phyloP scores from a whole-genome alignment of 2,888 invertebrate species.

The Girardia tigrina region DNA sequence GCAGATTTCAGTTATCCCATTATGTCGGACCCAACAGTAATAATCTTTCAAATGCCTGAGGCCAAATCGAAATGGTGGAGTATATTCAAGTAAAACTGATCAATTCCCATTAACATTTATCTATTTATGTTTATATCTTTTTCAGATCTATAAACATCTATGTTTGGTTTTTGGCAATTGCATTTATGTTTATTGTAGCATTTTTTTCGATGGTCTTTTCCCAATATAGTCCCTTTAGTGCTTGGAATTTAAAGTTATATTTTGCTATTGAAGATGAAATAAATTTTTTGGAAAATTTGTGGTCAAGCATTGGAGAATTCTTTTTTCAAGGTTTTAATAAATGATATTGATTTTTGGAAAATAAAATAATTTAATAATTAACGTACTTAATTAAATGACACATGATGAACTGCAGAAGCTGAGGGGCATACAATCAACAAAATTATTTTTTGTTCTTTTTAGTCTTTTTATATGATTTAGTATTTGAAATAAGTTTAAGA shows the following conservation, averaged over 20 bases:
- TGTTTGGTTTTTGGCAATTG: not conserved
- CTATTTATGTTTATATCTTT: not conserved
- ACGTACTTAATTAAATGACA: too few relatives aligned
- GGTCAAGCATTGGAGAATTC: not conserved
- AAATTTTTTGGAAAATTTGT: not conserved
- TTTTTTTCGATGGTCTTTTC: not conserved
- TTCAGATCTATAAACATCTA: not conserved
- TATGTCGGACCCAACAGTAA: not conserved
- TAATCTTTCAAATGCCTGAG: constrained; percentile 6
- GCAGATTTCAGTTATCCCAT: constrained; percentile 9
- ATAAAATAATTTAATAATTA: too few relatives aligned
- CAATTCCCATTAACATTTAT: too few relatives aligned
- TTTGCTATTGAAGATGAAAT: not conserved
- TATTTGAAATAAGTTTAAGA: too few relatives aligned
- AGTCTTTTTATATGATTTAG: too few relatives aligned
- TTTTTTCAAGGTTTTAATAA: not conserved
- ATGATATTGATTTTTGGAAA: too few relatives aligned
- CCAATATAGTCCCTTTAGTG: not conserved
- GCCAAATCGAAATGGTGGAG: not conserved
- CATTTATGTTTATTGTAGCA: not conserved
- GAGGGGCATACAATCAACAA: too few relatives aligned
- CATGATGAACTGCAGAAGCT: too few relatives aligned
- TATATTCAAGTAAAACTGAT: not conserved
- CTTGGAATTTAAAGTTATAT: not conserved
- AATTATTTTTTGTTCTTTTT: too few relatives aligned